Evolutionary conservation across 2,888 invertebrate genomes (phyloP).

Genomic region (Erannis defoliaria): DNA sequence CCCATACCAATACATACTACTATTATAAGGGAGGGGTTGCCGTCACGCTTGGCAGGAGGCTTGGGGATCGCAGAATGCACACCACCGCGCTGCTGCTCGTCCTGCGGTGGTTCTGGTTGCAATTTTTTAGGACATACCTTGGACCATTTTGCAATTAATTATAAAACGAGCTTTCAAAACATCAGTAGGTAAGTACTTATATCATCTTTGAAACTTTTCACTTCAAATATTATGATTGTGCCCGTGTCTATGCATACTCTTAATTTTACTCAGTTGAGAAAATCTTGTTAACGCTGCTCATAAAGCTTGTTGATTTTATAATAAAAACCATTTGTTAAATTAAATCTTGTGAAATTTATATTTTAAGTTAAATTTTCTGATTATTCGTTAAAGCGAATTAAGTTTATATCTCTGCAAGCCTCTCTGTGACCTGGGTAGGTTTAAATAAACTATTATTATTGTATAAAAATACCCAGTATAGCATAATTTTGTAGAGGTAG

Average conservation of each 20-base stretch:
- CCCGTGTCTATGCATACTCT: conserved; percentile 8
- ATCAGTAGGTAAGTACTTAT: neutral
- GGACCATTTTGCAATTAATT: too few species aligned
- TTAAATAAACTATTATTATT: too few species aligned
- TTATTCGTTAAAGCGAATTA: conserved; percentile 16
- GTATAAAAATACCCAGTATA: too few species aligned
- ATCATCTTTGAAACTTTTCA: neutral
- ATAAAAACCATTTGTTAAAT: conserved; percentile 33
- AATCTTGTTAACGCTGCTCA: conserved; percentile 32
- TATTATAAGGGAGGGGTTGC: too few species aligned
- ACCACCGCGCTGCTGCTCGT: too few species aligned
- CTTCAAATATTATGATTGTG: conserved; percentile 10
- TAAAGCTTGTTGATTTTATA: conserved; percentile 37
- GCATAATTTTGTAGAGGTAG: too few species aligned
- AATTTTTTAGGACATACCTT: too few species aligned
- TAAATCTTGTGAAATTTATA: conserved; percentile 31
- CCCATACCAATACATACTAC: too few species aligned
- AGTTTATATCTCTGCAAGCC: neutral
- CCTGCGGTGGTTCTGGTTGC: too few species aligned
- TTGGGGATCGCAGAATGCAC: too few species aligned
- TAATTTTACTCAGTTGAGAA: conserved; percentile 18
- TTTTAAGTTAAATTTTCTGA: conserved; percentile 17
- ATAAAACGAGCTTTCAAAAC: neutral
- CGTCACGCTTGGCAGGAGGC: too few species aligned
- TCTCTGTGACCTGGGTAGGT: too few species aligned